Percentiles rank a stretch among this genome's conserved stretches.
These are phyloP conservation scores for Lasioglossum lativentre DNA, from an alignment of 2,888 invertebrate genomes.

Conservation along the genomic window DNA sequence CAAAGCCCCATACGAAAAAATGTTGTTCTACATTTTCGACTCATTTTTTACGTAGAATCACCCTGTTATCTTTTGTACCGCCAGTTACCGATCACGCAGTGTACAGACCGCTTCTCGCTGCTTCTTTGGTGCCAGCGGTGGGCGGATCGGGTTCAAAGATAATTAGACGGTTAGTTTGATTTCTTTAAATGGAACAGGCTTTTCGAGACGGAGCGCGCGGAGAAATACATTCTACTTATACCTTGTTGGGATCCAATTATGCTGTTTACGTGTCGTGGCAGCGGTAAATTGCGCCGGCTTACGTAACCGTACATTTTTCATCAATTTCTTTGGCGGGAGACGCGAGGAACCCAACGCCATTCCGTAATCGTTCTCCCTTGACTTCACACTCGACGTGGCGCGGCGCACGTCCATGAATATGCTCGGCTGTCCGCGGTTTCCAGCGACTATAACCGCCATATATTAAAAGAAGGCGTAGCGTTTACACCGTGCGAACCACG, in stretches of 20 bases:
- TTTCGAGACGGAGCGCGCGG: background rate
- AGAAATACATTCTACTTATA: background rate
- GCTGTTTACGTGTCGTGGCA: background rate
- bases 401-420: constrained; percentile 49
- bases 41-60: too few relatives aligned
- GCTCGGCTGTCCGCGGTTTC: constrained; percentile 46
- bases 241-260: constrained; percentile 29
- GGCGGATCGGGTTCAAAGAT: background rate
- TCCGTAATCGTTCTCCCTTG: constrained; percentile 37
- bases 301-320: constrained; percentile 60
- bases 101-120: too few relatives aligned
- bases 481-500: constrained; percentile 45
- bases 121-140: background rate
- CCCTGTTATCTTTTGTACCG: too few relatives aligned
- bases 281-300: constrained; percentile 19
- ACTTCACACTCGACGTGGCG: constrained; percentile 50
- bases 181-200: background rate
- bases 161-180: background rate
- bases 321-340: constrained; percentile 39
- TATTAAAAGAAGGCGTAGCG: constrained; percentile 42
- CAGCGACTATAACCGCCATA: constrained; percentile 27
- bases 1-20: too few relatives aligned
- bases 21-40: too few relatives aligned
- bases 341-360: constrained; percentile 25
- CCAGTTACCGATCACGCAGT: too few relatives aligned